phyloP scores from a whole-genome alignment of 2,888 invertebrate genomes.

The Erebia epiphron region DNA sequence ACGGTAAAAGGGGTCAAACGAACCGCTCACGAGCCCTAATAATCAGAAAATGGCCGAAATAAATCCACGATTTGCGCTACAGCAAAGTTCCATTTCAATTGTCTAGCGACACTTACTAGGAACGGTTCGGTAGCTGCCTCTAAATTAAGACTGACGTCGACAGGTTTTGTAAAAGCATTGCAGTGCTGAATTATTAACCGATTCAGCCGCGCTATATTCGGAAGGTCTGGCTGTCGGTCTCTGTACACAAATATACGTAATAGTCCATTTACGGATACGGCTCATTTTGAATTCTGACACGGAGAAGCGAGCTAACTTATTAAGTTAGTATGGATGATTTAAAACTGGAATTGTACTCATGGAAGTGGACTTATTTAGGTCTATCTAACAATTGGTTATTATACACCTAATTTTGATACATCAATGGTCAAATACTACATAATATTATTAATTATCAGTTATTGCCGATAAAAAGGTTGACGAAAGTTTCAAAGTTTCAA shows the following conservation, averaged over 20 bases:
- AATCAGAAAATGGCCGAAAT: conserved; percentile 25
- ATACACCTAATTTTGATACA: too few relatives aligned
- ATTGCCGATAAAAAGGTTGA: too few relatives aligned
- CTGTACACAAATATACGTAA: conserved; percentile 53
- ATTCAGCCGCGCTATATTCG: conserved; percentile 76
- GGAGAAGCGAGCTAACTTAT: conserved; percentile 68
- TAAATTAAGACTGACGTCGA: conserved; percentile 82
- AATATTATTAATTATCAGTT: too few relatives aligned
- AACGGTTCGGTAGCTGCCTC: conserved; percentile 74
- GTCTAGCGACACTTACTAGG: conserved; percentile 78
- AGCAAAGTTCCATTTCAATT: conserved; percentile 77
- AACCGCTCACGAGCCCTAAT: conserved; percentile 9
- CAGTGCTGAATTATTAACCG: conserved; percentile 82
- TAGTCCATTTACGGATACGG: conserved; percentile 67
- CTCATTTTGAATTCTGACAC: conserved; percentile 80
- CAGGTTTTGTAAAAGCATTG: conserved; percentile 83
- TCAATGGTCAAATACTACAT: too few relatives aligned
- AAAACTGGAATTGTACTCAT: conserved; percentile 19
- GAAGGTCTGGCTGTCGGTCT: conserved; percentile 61
- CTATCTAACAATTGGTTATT: too few relatives aligned
- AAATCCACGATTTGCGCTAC: conserved; percentile 49
- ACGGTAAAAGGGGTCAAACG: conserved; percentile 1
- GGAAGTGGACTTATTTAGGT: background rate
- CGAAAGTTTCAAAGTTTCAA: too few relatives aligned
- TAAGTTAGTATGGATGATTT: conserved; percentile 35